phyloP scores from a whole-genome alignment of 1,140 invertebrate genomes.

The Lepeophtheirus salmonis region DNA sequence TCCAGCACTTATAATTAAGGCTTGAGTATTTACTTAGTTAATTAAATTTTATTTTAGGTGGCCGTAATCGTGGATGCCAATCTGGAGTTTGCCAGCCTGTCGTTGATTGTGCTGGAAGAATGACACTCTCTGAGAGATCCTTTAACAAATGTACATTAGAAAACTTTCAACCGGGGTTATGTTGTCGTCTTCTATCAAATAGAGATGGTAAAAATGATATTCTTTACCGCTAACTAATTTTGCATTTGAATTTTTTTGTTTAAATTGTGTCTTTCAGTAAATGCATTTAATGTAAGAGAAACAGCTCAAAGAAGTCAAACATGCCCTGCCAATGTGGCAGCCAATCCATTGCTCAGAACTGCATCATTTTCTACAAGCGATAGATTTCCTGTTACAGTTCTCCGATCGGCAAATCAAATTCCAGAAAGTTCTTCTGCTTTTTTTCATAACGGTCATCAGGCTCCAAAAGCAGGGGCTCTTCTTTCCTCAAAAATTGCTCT shows the following conservation, averaged over 20 bases:
- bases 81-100: not conserved
- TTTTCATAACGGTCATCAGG: not conserved
- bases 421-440: not conserved
- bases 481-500: not conserved
- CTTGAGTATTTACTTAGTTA: too few species aligned
- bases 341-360: not conserved
- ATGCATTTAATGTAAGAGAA: not conserved
- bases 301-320: not conserved
- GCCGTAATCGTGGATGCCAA: too few species aligned
- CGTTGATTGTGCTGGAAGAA: not conserved
- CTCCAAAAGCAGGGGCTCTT: not conserved
- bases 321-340: not conserved
- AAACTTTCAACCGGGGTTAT: not conserved
- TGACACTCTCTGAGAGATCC: not conserved
- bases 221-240: too few species aligned
- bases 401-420: not conserved
- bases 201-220: not conserved
- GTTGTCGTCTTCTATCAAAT: not conserved
- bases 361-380: not conserved
- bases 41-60: too few species aligned
- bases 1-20: too few species aligned
- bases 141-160: not conserved
- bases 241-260: too few species aligned
- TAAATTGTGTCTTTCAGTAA: not conserved
- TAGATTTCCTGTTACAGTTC: not conserved